phyloP scores from a whole-genome alignment of 2,888 invertebrate genomes.

The Cataglyphis cursor region DNA sequence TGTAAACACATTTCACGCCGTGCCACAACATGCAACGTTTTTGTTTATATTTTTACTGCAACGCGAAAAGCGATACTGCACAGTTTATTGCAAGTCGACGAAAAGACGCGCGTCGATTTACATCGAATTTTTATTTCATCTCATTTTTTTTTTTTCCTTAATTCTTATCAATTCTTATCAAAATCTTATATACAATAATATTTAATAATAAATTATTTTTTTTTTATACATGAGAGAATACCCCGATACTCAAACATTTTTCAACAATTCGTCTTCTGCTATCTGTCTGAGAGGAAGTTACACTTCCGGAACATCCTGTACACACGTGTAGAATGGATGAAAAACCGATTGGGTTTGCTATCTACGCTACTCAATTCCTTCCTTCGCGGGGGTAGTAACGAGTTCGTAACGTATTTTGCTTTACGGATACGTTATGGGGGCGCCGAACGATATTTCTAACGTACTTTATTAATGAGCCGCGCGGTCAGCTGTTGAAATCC shows the following conservation, averaged over 20 bases:
- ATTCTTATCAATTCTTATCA: neutral
- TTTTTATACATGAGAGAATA: neutral
- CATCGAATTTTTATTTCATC: neutral
- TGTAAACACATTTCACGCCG: conserved; percentile 69
- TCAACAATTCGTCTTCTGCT: neutral
- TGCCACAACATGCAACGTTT: conserved; percentile 60
- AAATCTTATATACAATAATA: neutral
- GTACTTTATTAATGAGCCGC: conserved; percentile 86
- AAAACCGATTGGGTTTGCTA: conserved; percentile 35
- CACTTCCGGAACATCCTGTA: conserved; percentile 40
- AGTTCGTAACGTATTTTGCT: conserved; percentile 72
- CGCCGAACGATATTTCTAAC: conserved; percentile 78
- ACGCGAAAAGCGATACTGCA: conserved; percentile 14
- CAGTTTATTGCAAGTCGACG: neutral
- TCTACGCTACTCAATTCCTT: conserved; percentile 30
- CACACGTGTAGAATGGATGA: conserved; percentile 16
- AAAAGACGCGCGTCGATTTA: neutral
- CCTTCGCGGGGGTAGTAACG: conserved; percentile 33
- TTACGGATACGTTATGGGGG: conserved; percentile 67
- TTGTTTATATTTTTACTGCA: conserved; percentile 65
- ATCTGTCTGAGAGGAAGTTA: conserved; percentile 31
- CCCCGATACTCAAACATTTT: neutral
- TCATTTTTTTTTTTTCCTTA: neutral
- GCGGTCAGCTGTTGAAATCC: conserved; percentile 84
- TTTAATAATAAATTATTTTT: neutral